These are phyloP conservation scores for Zoanthus sociatus DNA, from an alignment of 92 coral and sea anemone species.

Conservation along the genomic window DNA sequence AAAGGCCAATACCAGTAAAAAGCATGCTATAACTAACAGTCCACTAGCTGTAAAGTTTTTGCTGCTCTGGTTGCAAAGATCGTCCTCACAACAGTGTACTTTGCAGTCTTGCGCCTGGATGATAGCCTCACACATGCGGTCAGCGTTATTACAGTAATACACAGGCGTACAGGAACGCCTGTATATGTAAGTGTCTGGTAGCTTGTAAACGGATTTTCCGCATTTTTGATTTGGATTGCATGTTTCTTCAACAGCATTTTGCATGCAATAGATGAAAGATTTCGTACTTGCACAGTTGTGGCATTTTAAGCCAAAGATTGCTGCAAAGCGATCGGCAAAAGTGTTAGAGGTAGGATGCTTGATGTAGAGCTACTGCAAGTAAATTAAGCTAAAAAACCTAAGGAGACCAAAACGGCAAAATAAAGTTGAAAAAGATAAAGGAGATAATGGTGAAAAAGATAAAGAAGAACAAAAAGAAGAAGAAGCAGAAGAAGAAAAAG, in stretches of 20 bases:
- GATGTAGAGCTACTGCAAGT: background rate
- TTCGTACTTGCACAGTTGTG: constrained; percentile 44
- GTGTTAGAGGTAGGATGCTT: constrained; percentile 9
- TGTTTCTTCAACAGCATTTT: constrained; percentile 19
- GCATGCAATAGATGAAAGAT: constrained; percentile 23
- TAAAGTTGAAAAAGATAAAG: background rate
- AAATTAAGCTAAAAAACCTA: too few relatives aligned
- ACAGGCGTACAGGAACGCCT: constrained; percentile 28
- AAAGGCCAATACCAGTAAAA: background rate
- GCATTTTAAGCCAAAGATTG: constrained; percentile 22
- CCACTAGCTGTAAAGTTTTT: background rate
- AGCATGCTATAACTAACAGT: background rate
- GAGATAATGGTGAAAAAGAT: background rate
- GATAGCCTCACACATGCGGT: constrained; percentile 43
- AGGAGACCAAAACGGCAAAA: background rate
- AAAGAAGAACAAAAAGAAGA: too few relatives aligned
- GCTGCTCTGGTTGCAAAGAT: constrained; percentile 11
- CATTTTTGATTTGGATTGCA: constrained; percentile 23
- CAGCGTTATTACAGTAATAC: constrained; percentile 43
- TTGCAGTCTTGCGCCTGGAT: constrained; percentile 40
- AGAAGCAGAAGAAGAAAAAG: too few relatives aligned
- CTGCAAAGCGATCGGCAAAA: constrained; percentile 19
- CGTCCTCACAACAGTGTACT: constrained; percentile 35
- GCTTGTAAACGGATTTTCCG: constrained; percentile 31
- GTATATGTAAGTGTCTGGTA: constrained; percentile 40